These are phyloP conservation scores for Parapristionchus giblindavisi DNA, from an alignment of 2,888 invertebrate species.

Conservation along the genomic window DNA sequence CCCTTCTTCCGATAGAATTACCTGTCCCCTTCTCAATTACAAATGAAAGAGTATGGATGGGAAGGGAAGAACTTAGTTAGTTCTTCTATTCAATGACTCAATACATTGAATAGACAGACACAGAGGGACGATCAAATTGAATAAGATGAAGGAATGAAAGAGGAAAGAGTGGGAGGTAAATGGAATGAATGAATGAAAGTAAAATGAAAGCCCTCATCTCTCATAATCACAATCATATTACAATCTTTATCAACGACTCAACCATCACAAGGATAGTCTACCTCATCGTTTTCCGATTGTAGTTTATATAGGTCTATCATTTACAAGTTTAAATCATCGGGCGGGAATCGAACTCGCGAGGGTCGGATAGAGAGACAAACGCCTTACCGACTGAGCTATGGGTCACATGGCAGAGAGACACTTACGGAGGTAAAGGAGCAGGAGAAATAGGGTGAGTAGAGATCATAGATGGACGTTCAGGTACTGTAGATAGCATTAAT, in stretches of 20 bases:
- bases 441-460: conserved; percentile 23
- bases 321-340: conserved; percentile 35
- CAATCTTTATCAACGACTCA: conserved; percentile 34
- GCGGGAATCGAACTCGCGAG: conserved; percentile 30
- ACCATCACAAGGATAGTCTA: conserved; percentile 10
- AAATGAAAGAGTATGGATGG: too few species aligned
- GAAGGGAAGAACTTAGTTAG: too few species aligned
- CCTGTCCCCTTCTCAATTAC: too few species aligned
- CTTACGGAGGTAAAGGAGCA: conserved; percentile 28
- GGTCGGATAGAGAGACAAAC: not conserved
- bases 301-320: conserved; percentile 31
- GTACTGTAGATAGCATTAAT: not conserved
- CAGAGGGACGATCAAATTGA: too few species aligned
- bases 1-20: too few species aligned
- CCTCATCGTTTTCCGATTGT: conserved; percentile 33
- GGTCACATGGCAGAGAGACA: not conserved
- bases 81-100: too few species aligned
- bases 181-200: not conserved
- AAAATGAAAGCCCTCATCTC: conserved; percentile 37
- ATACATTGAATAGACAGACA: too few species aligned
- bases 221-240: conserved; percentile 39
- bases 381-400: conserved; percentile 30
- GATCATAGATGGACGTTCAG: not conserved
- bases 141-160: too few species aligned
- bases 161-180: too few species aligned